phyloP scores from a whole-genome alignment of 53 echinoderm and acorn worm species.

The Stichopus horrens region DNA sequence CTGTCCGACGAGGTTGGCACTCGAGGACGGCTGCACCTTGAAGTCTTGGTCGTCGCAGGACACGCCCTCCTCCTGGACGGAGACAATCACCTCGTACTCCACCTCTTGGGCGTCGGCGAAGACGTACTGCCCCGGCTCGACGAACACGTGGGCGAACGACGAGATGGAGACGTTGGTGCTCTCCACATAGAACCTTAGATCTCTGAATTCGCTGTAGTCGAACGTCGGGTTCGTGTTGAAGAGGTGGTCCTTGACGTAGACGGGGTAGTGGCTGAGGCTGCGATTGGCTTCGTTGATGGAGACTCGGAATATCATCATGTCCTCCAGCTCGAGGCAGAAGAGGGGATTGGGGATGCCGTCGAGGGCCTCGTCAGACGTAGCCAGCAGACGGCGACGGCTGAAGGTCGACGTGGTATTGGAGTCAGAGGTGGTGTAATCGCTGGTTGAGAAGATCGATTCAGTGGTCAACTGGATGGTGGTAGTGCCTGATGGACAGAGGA shows the following conservation, averaged over 20 bases:
- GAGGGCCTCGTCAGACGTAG: conserved; percentile 46
- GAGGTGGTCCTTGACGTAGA: conserved; percentile 92
- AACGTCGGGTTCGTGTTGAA: conserved; percentile 95
- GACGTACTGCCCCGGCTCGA: conserved; percentile 86
- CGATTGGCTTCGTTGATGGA: conserved; percentile 71
- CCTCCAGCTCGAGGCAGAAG: conserved; percentile 85
- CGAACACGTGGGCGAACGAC: conserved; percentile 93
- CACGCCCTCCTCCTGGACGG: conserved; percentile 71
- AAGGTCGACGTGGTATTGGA: conserved; percentile 27
- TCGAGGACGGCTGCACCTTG: conserved; percentile 68
- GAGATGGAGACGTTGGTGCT: conserved; percentile 78
- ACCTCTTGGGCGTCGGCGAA: conserved; percentile 89
- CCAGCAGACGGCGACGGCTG: conserved; percentile 70
- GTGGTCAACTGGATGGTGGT: conserved; percentile 35
- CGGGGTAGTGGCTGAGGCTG: conserved; percentile 84
- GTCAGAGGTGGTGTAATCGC: conserved; percentile 33
- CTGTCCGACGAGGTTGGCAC: conserved; percentile 64
- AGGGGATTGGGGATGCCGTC: conserved; percentile 86
- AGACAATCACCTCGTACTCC: conserved; percentile 82
- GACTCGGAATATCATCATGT: conserved; percentile 87
- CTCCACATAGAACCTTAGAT: conserved; percentile 79
- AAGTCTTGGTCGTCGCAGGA: conserved; percentile 59
- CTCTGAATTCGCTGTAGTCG: conserved; percentile 98
- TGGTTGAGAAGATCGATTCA: conserved; percentile 35
- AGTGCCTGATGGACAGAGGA: neutral